These are phyloP conservation scores for Zosterops lateralis DNA, from an alignment of 2,113 vertebrate species.

Conservation along the genomic window DNA sequence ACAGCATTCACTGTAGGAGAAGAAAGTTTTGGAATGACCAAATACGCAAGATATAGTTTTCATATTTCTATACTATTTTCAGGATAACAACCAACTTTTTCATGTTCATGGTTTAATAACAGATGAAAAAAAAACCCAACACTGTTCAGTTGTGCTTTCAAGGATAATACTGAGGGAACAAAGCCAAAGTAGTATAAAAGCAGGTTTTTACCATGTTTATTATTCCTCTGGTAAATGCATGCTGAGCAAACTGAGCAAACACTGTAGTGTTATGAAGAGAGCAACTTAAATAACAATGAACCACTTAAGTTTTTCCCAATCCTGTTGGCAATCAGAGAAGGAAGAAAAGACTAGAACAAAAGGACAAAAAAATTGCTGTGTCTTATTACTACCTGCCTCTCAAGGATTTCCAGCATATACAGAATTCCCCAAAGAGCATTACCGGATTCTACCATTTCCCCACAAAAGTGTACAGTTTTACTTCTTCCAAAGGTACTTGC, in stretches of 20 bases:
- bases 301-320: background rate
- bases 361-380: fast-evolving
- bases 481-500: background rate
- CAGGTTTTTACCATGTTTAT: background rate
- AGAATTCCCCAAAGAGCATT: background rate
- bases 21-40: background rate
- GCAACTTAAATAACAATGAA: background rate
- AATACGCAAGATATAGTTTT: background rate
- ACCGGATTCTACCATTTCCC: background rate
- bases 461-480: background rate
- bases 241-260: background rate
- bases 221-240: background rate
- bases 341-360: background rate
- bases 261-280: background rate
- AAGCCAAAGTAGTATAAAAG: background rate
- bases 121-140: fast-evolving
- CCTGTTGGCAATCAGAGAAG: background rate
- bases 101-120: background rate
- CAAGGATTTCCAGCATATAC: background rate
- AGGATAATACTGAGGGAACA: background rate
- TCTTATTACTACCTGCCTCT: background rate
- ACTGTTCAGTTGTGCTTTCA: background rate
- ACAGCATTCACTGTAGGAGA: background rate
- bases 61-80: background rate
- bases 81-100: background rate